These are phyloP conservation scores for Sebastes nivosus DNA, from an alignment of 2,797 vertebrate species.

Conservation along the genomic window DNA sequence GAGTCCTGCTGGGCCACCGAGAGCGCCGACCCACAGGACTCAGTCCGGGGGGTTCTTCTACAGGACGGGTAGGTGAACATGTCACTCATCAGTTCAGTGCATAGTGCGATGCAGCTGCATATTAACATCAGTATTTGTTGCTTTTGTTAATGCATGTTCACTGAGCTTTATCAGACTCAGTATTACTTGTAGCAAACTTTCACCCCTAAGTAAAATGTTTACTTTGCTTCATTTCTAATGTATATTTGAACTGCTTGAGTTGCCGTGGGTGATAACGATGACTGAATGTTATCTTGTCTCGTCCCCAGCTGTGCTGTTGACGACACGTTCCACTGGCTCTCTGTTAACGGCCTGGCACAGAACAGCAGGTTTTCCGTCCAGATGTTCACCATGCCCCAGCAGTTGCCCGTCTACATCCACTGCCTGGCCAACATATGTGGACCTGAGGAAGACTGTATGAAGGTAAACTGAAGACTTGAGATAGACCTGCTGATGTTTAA, in stretches of 20 bases:
- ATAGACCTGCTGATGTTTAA: neutral
- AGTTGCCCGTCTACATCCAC: slow-evolving; percentile 74
- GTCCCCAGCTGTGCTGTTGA: slow-evolving; percentile 73
- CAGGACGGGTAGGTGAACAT: slow-evolving; percentile 62
- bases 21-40: slow-evolving; percentile 49
- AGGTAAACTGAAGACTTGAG: slow-evolving; percentile 45
- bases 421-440: slow-evolving; percentile 76
- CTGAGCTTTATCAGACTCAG: neutral
- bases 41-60: slow-evolving; percentile 55
- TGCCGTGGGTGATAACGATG: neutral
- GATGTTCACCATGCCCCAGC: slow-evolving; percentile 77
- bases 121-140: neutral
- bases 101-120: neutral
- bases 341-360: slow-evolving; percentile 61
- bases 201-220: neutral
- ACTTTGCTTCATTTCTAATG: neutral
- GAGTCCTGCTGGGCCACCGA: slow-evolving; percentile 80
- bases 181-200: neutral
- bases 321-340: slow-evolving; percentile 71
- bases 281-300: neutral
- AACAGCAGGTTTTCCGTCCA: slow-evolving; percentile 72
- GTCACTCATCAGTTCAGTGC: neutral
- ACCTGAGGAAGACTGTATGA: slow-evolving; percentile 66
- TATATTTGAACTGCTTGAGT: neutral
- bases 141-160: neutral